phyloP scores from a whole-genome alignment of 2,888 invertebrate genomes.

The Marronus borbonicus region DNA sequence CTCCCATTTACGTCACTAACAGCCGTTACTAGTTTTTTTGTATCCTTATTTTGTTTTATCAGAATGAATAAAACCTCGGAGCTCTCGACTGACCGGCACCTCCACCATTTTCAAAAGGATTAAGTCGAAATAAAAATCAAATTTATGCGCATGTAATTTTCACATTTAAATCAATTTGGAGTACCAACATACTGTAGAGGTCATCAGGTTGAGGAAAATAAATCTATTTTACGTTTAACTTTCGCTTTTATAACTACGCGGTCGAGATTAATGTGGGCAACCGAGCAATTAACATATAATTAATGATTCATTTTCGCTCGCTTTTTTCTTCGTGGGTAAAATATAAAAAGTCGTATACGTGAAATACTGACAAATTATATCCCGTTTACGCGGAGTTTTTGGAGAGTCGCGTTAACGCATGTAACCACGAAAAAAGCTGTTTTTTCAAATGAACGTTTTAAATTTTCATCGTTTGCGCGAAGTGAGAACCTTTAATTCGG shows the following conservation, averaged over 20 bases:
- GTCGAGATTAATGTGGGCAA: neutral
- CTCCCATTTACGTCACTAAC: too few relatives aligned
- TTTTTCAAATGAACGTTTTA: neutral
- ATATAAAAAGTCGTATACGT: neutral
- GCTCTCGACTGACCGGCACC: too few relatives aligned
- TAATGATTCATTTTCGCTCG: neutral
- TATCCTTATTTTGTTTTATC: too few relatives aligned
- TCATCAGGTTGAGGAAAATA: too few relatives aligned
- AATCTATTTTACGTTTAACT: neutral
- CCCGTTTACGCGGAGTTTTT: neutral
- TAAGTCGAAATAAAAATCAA: too few relatives aligned
- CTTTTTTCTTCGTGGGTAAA: neutral
- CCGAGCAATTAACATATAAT: neutral
- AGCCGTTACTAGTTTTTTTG: too few relatives aligned
- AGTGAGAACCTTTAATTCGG: too few relatives aligned
- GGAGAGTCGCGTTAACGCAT: neutral
- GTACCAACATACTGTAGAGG: too few relatives aligned
- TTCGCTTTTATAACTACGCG: neutral
- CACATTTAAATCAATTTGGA: too few relatives aligned
- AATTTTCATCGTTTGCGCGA: neutral
- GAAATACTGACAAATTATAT: constrained; percentile 3
- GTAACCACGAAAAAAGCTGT: neutral
- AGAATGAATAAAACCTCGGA: too few relatives aligned
- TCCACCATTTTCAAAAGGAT: too few relatives aligned
- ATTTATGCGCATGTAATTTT: too few relatives aligned